phyloP scores from a whole-genome alignment of 2,888 invertebrate species.

The Drosophila picticornis region DNA sequence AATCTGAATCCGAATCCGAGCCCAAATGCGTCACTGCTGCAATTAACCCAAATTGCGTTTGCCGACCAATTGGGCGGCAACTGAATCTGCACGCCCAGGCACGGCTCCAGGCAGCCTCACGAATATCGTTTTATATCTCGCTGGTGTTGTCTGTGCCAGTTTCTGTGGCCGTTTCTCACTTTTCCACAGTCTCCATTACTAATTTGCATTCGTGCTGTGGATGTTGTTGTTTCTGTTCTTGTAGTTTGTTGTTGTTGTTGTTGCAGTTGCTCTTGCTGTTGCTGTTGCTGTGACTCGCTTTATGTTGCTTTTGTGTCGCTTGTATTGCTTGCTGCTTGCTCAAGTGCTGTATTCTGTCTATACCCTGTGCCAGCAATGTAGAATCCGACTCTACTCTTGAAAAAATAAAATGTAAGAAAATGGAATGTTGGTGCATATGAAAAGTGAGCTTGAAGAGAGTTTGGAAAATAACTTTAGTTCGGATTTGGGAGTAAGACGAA shows the following conservation, averaged over 20 bases:
- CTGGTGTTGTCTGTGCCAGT: constrained; percentile 58
- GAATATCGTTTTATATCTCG: constrained; percentile 57
- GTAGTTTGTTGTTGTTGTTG: background rate
- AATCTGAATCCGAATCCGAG: constrained; percentile 1
- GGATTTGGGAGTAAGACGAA: background rate
- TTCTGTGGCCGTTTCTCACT: constrained; percentile 41
- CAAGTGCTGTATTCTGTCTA: constrained; percentile 20
- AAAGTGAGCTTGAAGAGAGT: background rate
- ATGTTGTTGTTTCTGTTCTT: background rate
- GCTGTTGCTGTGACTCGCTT: constrained; percentile 14
- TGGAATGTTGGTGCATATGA: background rate
- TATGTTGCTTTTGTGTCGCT: constrained; percentile 32
- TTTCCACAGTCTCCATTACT: constrained; percentile 38
- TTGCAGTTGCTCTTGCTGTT: background rate
- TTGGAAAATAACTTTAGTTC: background rate
- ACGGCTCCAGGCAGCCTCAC: constrained; percentile 62
- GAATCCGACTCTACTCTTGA: background rate
- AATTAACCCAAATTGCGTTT: constrained; percentile 74
- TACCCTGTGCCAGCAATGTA: background rate
- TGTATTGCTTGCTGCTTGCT: constrained; percentile 9
- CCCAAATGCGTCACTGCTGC: constrained; percentile 58
- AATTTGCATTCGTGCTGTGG: constrained; percentile 61
- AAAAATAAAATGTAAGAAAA: background rate
- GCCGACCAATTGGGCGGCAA: constrained; percentile 56
- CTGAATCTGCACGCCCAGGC: constrained; percentile 41